Conservation (phyloP, 2,113 vertebrate genomes). For the Peromyscus maniculatus region DNA sequence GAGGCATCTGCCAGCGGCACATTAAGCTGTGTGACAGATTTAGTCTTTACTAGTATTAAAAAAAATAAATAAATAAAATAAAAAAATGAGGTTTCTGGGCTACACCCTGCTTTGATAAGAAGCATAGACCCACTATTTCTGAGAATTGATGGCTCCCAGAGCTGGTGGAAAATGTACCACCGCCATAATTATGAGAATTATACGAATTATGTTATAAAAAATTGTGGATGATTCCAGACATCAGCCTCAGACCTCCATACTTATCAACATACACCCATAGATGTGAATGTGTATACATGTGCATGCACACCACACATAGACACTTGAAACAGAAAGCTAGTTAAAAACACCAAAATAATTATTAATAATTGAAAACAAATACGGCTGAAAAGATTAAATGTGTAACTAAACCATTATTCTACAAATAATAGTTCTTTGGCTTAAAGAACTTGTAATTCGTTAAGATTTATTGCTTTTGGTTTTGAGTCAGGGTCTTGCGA, state of each 20-base stretch:
- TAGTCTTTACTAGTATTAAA: no score
- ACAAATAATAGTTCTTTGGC: slow-evolving; percentile 20
- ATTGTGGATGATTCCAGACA: background rate
- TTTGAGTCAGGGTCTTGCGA: background rate
- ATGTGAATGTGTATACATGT: background rate
- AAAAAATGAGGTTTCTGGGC: no score
- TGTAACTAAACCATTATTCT: background rate
- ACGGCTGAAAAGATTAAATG: background rate
- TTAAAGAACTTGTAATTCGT: slow-evolving; percentile 20
- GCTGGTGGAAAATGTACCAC: no score
- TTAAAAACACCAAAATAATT: background rate
- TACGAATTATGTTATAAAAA: background rate
- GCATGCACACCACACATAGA: background rate
- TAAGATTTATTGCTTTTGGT: background rate
- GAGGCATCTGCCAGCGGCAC: no score
- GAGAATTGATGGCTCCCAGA: no score
- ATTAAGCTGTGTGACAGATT: no score
- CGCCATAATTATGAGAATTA: no score
- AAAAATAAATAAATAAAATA: no score
- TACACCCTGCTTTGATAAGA: no score
- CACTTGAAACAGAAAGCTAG: background rate
- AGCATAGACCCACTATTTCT: no score
- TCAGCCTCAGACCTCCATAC: background rate
- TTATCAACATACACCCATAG: background rate
- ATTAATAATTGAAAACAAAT: background rate